A percentile compares a stretch with the other conserved stretches of the same genome.
phyloP scores from a whole-genome alignment of 2,888 invertebrate species.

The Xestia rhomboidea region DNA sequence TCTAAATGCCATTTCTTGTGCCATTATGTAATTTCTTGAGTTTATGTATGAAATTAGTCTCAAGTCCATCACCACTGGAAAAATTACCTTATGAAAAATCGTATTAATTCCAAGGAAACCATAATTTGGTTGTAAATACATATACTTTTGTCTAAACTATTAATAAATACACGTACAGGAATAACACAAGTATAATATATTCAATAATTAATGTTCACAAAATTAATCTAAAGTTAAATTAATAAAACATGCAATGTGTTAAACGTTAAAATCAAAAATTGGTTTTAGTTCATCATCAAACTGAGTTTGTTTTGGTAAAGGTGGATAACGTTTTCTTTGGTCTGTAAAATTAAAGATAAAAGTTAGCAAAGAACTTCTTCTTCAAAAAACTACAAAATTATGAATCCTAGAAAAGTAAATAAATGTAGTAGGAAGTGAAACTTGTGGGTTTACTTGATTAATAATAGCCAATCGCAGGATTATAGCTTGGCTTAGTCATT shows the following conservation, averaged over 20 bases:
- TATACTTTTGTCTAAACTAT: conserved; percentile 1
- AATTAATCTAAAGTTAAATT: conserved; percentile 33
- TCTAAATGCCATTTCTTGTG: not conserved
- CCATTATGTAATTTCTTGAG: not conserved
- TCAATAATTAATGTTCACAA: conserved; percentile 30
- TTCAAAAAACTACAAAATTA: conserved; percentile 1
- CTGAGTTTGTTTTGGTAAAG: conserved; percentile 52
- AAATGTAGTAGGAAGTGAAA: not conserved
- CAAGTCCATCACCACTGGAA: not conserved
- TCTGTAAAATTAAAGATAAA: conserved; percentile 64
- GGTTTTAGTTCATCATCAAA: conserved; percentile 39
- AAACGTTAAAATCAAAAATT: conserved; percentile 25
- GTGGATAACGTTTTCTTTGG: conserved; percentile 51
- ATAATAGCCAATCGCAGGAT: not conserved
- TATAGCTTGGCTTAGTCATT: too few relatives aligned
- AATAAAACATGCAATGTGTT: conserved; percentile 50
- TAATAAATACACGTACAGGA: conserved; percentile 30
- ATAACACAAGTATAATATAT: conserved; percentile 21
- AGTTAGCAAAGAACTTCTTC: too few relatives aligned
- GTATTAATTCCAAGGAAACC: not conserved
- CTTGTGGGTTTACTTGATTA: not conserved
- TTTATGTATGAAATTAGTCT: not conserved
- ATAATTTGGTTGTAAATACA: not conserved
- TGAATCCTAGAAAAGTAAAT: not conserved
- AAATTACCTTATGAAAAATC: not conserved